These are phyloP conservation scores for Stegastes partitus DNA, from an alignment of 2,113 vertebrate species.

Conservation along the genomic window DNA sequence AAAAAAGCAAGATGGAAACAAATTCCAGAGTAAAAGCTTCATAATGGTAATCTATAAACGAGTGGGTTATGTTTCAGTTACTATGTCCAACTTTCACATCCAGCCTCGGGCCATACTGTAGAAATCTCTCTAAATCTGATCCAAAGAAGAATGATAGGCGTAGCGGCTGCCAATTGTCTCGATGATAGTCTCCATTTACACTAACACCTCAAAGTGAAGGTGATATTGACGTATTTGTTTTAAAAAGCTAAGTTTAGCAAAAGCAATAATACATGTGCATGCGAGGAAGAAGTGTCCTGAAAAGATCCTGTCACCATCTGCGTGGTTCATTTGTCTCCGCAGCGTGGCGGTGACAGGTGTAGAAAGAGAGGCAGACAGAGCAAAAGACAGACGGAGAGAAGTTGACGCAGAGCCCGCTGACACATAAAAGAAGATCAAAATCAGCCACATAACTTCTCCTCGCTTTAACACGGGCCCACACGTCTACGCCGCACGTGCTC, in stretches of 20 bases:
- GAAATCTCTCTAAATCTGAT: neutral
- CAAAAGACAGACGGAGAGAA: constrained; percentile 26
- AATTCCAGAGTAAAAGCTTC: no score
- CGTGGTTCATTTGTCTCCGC: constrained; percentile 49
- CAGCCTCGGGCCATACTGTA: neutral
- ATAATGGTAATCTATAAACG: neutral
- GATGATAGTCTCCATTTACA: neutral
- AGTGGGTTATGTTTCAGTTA: no score
- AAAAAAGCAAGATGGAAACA: no score
- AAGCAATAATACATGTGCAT: neutral
- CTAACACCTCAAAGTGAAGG: neutral
- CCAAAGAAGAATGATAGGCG: neutral
- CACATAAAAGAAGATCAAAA: constrained; percentile 54
- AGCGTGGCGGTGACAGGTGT: constrained; percentile 23
- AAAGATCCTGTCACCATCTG: constrained; percentile 38
- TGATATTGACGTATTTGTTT: constrained; percentile 14
- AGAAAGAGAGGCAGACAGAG: constrained; percentile 37
- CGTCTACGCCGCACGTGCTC: constrained; percentile 22
- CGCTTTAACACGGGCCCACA: constrained; percentile 24
- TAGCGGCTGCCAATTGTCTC: neutral
- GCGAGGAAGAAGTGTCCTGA: neutral
- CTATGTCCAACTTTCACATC: no score
- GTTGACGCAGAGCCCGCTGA: constrained; percentile 37
- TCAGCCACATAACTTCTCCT: constrained; percentile 46
- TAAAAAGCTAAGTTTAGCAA: neutral